A percentile compares a stretch with the other conserved stretches of the same genome.
These are phyloP conservation scores for Amblyornis subalaris DNA, from an alignment of 2,113 vertebrate genomes.

Conservation along the genomic window DNA sequence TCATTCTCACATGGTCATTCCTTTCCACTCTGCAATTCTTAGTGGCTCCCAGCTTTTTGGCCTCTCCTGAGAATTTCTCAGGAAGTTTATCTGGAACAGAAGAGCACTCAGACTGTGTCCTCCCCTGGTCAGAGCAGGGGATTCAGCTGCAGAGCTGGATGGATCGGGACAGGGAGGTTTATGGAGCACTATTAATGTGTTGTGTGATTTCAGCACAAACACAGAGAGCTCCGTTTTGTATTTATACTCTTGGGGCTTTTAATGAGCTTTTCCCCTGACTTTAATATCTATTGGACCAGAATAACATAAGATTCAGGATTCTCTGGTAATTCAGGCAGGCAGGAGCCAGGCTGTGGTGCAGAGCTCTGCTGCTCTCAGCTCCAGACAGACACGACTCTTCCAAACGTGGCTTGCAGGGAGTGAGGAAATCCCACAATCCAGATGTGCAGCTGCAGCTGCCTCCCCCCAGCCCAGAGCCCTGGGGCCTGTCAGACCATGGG, in stretches of 20 bases:
- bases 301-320: background rate
- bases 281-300: background rate
- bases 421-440: accelerated
- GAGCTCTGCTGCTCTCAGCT: background rate
- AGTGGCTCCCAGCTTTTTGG: background rate
- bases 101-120: background rate
- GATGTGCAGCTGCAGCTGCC: background rate
- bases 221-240: background rate
- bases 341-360: background rate
- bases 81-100: background rate
- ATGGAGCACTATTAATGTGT: accelerated
- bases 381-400: background rate
- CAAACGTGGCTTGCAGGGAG: accelerated
- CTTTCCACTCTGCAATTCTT: background rate
- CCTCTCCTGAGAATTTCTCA: background rate
- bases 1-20: conserved; percentile 18
- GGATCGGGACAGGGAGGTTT: accelerated
- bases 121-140: background rate
- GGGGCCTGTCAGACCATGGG: accelerated
- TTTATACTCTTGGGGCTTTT: background rate
- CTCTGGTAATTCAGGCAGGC: background rate
- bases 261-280: background rate
- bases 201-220: background rate
- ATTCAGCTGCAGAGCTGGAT: background rate
- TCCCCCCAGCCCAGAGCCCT: background rate